Percentiles rank a stretch among this genome's conserved stretches.
phyloP scores from a whole-genome alignment of 1,140 invertebrate species.

The Drosophila ambigua region DNA sequence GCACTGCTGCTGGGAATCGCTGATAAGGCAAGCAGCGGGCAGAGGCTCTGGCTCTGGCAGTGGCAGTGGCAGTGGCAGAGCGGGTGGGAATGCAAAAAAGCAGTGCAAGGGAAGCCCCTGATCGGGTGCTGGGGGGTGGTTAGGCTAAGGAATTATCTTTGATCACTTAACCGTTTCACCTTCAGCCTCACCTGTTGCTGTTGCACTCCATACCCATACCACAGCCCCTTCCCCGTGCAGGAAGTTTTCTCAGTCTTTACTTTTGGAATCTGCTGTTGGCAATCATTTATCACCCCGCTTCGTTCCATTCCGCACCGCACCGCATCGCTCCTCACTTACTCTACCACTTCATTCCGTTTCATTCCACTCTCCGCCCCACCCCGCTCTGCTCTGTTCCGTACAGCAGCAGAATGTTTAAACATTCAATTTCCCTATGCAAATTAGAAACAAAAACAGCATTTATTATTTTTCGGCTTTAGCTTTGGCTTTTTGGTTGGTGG shows the following conservation, averaged over 20 bases:
- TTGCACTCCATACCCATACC: no score
- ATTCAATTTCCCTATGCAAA: conserved; percentile 81
- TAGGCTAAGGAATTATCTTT: not conserved
- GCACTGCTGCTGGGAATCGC: no score
- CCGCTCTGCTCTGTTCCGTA: no score
- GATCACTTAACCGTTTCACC: conserved; percentile 12
- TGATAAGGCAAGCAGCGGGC: no score
- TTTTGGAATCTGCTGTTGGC: conserved; percentile 6
- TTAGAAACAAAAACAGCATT: conserved; percentile 40
- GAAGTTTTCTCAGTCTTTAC: conserved; percentile 24
- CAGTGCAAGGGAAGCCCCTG: no score
- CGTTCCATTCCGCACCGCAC: not conserved
- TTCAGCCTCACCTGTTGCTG: conserved; percentile 10
- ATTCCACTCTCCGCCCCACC: no score
- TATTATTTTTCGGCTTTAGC: conserved; percentile 9
- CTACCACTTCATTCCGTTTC: no score
- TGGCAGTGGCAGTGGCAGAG: no score
- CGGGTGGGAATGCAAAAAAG: no score
- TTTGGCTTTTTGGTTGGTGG: conserved; percentile 24
- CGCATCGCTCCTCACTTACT: no score
- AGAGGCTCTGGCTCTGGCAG: no score
- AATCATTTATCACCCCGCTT: conserved; percentile 21
- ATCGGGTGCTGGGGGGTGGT: no score
- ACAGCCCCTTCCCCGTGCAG: conserved; percentile 1
- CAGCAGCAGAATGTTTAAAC: conserved; percentile 31